A percentile compares a stretch with the other conserved stretches of the same genome.
phyloP scores from a whole-genome alignment of 2,113 vertebrate species.

The Malurus cyaneus region DNA sequence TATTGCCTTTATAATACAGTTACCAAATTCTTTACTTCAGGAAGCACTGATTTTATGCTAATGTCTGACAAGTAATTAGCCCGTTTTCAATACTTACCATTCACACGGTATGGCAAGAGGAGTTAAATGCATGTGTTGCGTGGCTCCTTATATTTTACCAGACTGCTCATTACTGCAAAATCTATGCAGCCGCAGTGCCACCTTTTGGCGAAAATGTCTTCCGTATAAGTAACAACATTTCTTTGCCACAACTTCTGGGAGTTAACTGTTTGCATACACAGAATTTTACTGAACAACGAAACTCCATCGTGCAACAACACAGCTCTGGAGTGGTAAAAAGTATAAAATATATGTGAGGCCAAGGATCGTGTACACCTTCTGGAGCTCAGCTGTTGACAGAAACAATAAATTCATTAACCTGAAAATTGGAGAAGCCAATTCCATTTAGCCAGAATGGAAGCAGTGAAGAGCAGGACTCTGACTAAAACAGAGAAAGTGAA shows the following conservation, averaged over 20 bases:
- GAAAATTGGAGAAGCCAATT: not conserved
- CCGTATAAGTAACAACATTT: not conserved
- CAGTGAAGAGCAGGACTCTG: not conserved
- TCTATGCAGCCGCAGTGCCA: constrained; percentile 73
- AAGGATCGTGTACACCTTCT: not conserved
- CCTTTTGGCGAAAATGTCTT: constrained; percentile 72
- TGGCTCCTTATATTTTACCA: not conserved
- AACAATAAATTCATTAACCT: not conserved
- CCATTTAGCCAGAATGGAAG: not conserved
- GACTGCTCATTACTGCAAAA: not conserved
- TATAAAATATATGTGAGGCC: not conserved
- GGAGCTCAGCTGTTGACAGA: not conserved
- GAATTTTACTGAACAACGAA: not conserved
- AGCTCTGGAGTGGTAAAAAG: not conserved
- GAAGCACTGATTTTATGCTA: not conserved
- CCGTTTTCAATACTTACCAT: not conserved
- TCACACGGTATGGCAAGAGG: not conserved
- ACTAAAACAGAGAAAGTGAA: not conserved
- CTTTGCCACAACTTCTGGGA: not conserved
- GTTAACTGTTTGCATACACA: not conserved
- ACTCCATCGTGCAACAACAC: not conserved
- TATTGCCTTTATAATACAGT: not conserved
- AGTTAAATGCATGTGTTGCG: not conserved
- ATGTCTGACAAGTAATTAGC: not conserved
- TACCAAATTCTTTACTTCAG: not conserved